phyloP scores from a whole-genome alignment of 1,140 invertebrate species.

The Drosophila santomea region DNA sequence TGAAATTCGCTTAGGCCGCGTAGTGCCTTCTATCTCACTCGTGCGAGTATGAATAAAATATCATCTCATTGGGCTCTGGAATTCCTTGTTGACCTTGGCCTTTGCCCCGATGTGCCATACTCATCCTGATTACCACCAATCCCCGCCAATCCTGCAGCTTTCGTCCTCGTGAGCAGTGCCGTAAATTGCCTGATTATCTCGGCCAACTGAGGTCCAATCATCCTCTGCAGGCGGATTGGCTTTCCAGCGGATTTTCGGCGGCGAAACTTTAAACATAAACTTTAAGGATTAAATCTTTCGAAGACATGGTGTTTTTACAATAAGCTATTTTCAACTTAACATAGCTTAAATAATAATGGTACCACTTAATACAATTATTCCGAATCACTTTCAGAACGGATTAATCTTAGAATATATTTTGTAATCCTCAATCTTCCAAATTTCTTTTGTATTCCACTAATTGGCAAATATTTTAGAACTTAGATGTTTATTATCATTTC shows the following conservation, averaged over 20 bases:
- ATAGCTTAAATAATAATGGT: too few relatives aligned
- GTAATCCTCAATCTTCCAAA: background rate
- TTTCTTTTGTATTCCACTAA: background rate
- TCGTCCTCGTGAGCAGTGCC: conserved; percentile 20
- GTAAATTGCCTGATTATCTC: conserved; percentile 71
- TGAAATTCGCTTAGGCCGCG: conserved; percentile 21
- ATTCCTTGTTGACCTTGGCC: conserved; percentile 75
- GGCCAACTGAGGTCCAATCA: conserved; percentile 15
- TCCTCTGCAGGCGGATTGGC: conserved; percentile 1
- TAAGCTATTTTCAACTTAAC: too few relatives aligned
- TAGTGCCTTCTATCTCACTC: conserved; percentile 5
- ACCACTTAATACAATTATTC: too few relatives aligned
- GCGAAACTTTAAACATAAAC: conserved; percentile 27
- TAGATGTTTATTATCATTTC: too few relatives aligned
- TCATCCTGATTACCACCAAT: conserved; percentile 60
- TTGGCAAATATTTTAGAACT: background rate
- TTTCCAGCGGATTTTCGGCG: conserved; percentile 3
- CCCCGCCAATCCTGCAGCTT: background rate
- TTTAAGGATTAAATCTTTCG: conserved; percentile 22
- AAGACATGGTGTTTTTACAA: background rate
- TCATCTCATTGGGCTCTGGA: conserved; percentile 54
- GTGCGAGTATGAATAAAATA: conserved; percentile 62
- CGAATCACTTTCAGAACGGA: too few relatives aligned
- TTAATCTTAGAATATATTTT: too few relatives aligned
- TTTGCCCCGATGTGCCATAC: conserved; percentile 34